Evolutionary conservation across 2,888 invertebrate species (phyloP).

Genomic region (Plemyria rubiginata): DNA sequence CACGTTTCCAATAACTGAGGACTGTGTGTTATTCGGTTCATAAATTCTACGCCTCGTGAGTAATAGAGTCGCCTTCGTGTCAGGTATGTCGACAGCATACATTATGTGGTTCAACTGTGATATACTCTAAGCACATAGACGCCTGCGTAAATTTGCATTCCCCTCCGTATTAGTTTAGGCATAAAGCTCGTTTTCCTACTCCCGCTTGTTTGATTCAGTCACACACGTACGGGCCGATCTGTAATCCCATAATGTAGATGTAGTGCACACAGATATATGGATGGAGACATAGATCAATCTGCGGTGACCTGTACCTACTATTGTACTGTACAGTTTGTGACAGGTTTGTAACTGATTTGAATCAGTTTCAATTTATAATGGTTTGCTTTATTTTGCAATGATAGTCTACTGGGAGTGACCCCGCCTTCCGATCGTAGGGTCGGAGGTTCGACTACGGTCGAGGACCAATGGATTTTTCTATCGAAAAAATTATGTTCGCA

Average conservation of each 20-base stretch:
- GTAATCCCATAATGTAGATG: slow-evolving; percentile 19
- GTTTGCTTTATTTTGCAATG: too few relatives aligned
- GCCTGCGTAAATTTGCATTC: slow-evolving; percentile 30
- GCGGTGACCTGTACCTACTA: slow-evolving; percentile 24
- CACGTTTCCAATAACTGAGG: slow-evolving; percentile 79
- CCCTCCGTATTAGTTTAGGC: slow-evolving; percentile 25
- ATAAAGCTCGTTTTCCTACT: slow-evolving; percentile 36
- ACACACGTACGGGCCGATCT: slow-evolving; percentile 23
- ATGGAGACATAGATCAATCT: slow-evolving; percentile 32
- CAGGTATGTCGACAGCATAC: slow-evolving; percentile 71
- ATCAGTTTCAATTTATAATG: slow-evolving; percentile 20
- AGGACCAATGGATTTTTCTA: too few relatives aligned
- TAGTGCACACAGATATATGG: slow-evolving; percentile 18
- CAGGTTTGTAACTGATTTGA: slow-evolving; percentile 24
- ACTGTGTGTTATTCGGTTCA: slow-evolving; percentile 72
- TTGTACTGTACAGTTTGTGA: slow-evolving; percentile 13
- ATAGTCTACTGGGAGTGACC: too few relatives aligned
- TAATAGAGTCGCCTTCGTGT: slow-evolving; percentile 71
- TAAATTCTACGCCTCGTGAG: slow-evolving; percentile 72
- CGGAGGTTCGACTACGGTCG: too few relatives aligned
- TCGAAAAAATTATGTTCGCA: too few relatives aligned
- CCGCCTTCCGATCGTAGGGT: too few relatives aligned
- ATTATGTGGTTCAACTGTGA: slow-evolving; percentile 64
- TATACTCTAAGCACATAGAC: slow-evolving; percentile 44
- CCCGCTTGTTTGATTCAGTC: slow-evolving; percentile 25